Conservation (phyloP, 2,888 invertebrate species). For the Drosophila infuscata region DNA sequence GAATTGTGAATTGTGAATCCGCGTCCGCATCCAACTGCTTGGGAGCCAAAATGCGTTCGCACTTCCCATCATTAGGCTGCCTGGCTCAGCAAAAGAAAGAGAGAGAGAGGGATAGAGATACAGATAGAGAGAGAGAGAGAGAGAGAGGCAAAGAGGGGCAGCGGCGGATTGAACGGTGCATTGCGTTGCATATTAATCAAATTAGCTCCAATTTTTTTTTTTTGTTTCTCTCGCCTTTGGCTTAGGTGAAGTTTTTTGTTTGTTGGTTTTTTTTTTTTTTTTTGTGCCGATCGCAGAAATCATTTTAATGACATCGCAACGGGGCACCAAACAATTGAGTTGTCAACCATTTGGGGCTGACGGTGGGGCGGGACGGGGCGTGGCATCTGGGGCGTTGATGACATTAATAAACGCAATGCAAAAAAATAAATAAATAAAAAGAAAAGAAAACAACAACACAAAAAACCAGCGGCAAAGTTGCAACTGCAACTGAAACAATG, state of each 20-base stretch:
- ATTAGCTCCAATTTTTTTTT: constrained; percentile 75
- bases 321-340: constrained; percentile 69
- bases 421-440: neutral
- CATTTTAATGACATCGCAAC: constrained; percentile 63
- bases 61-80: constrained; percentile 82
- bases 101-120: neutral
- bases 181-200: constrained; percentile 80
- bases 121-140: neutral
- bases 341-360: constrained; percentile 61
- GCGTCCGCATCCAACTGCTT: constrained; percentile 48
- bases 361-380: constrained; percentile 19
- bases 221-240: constrained; percentile 45
- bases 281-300: constrained; percentile 57
- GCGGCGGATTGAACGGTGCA: constrained; percentile 20
- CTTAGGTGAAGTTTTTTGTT: constrained; percentile 57
- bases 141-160: constrained; percentile 9
- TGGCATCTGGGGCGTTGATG: constrained; percentile 67
- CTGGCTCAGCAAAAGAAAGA: neutral
- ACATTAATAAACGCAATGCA: constrained; percentile 70
- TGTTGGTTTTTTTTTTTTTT: constrained; percentile 3
- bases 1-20: constrained; percentile 56
- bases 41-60: constrained; percentile 71
- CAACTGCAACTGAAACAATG: constrained; percentile 53
- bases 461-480: constrained; percentile 22
- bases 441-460: neutral